Evolutionary conservation across 2,113 vertebrate species (phyloP), one percentile per base, ranked within the genome.

Genomic region (Formicarius rufipectus): DNA sequence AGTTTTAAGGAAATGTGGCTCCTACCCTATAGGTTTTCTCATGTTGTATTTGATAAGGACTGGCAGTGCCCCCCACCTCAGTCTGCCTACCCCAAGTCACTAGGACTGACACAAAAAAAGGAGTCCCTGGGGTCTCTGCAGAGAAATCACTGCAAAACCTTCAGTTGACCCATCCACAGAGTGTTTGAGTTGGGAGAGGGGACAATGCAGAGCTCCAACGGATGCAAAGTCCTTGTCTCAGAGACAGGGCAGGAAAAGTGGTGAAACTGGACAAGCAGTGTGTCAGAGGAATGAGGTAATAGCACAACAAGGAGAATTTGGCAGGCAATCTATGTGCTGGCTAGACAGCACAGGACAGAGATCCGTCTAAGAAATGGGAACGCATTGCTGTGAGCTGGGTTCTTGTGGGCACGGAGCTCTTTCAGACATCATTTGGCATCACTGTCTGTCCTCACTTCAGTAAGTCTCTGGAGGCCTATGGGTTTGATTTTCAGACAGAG

Each of bases 251-350:
- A 71, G 72, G 75, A 80, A 56, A 81, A 67, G 67, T 75, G 79
- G 90, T 92, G 68, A 45, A 60, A 81, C 64, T 81, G 93, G 83
- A 90, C 64, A 86, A 95, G 66, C 1, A 2, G 59, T 83, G 74
- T 89, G 79, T 94, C 66, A 23, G 88, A 96, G 79, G 68, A 90
- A 95, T 97, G 95, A 97, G 95, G 95, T 96, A 96, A 96, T 96
- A 96, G 92, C 95, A 92, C 82, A 90, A 73, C 79, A 49, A 92
- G 64, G 72, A 90, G 95, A 56, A 86, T 75, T 96, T 96, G 96
- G 95, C 96, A 96, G 96, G 88, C 88, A 92, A 89, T 86, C 90
- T 39, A 16, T 92, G 92, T 81, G 72, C 85, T 96, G 96, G 96
- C 96, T 71, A 96, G 95, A 95, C 92, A 95, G 82, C 64, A 19